phyloP scores from a whole-genome alignment of 2,888 invertebrate species.

The Stegana nigrithorax region DNA sequence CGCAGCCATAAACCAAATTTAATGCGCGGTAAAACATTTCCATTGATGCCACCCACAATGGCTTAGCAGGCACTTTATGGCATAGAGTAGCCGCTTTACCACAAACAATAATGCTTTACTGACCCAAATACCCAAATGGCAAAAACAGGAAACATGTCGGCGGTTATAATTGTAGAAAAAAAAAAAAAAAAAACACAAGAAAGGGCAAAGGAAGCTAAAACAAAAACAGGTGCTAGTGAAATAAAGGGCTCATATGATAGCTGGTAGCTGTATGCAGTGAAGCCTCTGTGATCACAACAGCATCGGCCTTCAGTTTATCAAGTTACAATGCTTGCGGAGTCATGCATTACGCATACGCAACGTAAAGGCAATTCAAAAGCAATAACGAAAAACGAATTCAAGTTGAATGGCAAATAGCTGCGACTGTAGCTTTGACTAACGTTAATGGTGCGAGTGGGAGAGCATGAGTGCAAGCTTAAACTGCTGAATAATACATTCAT shows the following conservation, averaged over 20 bases:
- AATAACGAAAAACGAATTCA: neutral
- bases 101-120: conserved; percentile 9
- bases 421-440: neutral
- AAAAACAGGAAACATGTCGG: neutral
- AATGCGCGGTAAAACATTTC: neutral
- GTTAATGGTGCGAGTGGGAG: too few species aligned
- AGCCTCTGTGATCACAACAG: neutral
- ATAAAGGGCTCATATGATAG: neutral
- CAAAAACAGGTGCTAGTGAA: neutral
- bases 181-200: neutral
- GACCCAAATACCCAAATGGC: conserved; percentile 4
- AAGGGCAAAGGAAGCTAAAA: neutral
- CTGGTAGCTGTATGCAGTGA: neutral
- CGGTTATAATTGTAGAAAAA: neutral
- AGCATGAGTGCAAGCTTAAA: too few species aligned
- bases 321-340: neutral
- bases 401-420: conserved; percentile 9
- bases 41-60: neutral
- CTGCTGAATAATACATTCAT: too few species aligned
- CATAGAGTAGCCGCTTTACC: neutral
- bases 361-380: neutral
- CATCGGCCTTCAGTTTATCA: neutral
- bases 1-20: neutral
- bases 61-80: neutral
- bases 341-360: neutral